phyloP scores from a whole-genome alignment of 2,113 vertebrate genomes.

The Otus sunia region DNA sequence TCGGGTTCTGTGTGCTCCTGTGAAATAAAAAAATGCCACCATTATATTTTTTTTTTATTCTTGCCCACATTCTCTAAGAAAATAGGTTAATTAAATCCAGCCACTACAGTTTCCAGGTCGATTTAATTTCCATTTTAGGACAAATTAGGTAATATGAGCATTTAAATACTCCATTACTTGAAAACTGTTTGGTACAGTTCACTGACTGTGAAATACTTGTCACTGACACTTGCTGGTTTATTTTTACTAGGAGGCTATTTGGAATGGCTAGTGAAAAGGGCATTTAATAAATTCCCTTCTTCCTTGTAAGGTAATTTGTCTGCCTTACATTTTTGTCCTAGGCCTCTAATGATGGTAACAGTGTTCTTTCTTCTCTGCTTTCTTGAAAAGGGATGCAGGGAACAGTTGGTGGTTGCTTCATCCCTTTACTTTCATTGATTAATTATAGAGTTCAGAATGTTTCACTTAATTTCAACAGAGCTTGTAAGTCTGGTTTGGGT shows the following conservation, averaged over 20 bases:
- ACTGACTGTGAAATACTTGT: not conserved
- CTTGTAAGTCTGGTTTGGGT: not conserved
- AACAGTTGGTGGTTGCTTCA: not conserved
- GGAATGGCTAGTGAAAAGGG: not conserved
- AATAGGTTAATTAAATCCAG: constrained; percentile 28
- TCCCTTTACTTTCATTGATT: not conserved
- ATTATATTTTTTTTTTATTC: not conserved
- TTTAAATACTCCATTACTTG: not conserved
- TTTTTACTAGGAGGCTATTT: not conserved
- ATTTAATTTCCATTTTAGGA: not conserved
- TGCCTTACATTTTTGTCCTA: not conserved
- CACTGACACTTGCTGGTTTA: not conserved
- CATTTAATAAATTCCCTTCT: not conserved
- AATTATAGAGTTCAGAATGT: not conserved
- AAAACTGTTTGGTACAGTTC: not conserved
- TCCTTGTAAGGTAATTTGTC: not conserved
- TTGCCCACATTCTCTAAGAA: not conserved
- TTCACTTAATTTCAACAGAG: constrained; percentile 23
- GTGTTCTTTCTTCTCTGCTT: not conserved
- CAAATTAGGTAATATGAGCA: not conserved
- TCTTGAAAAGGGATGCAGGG: not conserved
- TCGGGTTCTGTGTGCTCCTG: not conserved
- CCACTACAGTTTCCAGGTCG: not conserved
- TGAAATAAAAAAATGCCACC: not conserved
- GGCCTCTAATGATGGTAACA: not conserved